Percentiles rank a stretch among this genome's conserved stretches.
Conservation (phyloP, 2,113 vertebrate species). For the Erythrolamprus reginae region DNA sequence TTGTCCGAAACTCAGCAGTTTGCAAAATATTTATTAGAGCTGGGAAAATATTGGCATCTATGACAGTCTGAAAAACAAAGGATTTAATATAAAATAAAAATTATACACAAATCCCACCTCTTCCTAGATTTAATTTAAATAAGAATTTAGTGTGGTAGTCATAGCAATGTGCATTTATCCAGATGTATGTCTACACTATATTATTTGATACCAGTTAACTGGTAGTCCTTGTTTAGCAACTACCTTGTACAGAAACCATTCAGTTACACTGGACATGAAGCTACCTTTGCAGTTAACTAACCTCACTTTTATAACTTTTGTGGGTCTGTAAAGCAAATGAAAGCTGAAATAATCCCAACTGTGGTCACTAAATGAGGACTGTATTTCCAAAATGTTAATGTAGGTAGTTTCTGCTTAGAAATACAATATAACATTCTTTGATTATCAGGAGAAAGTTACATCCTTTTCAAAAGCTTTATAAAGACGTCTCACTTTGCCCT, state of each 20-base stretch:
- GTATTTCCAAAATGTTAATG: not conserved
- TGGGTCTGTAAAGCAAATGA: not conserved
- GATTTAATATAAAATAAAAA: conserved; percentile 1
- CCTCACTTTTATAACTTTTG: not conserved
- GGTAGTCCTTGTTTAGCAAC: not conserved
- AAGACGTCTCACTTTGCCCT: conserved; percentile 4
- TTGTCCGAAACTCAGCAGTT: conserved; percentile 94
- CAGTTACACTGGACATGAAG: not conserved
- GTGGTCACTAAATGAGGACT: not conserved
- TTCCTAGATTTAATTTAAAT: not conserved
- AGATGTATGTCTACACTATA: not conserved
- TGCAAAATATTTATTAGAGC: conserved; percentile 94
- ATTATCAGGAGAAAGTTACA: not conserved
- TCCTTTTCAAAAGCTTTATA: not conserved
- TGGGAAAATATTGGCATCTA: conserved; percentile 90
- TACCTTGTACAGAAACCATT: not conserved
- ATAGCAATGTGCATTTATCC: not conserved
- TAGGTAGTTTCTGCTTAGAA: not conserved
- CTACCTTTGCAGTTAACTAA: not conserved
- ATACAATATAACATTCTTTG: not conserved
- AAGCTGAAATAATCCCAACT: not conserved
- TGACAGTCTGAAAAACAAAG: conserved; percentile 82
- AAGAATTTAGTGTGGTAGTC: not conserved
- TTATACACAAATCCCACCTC: not conserved
- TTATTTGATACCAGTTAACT: not conserved